Percentiles rank a stretch among this genome's conserved stretches.
Conservation (phyloP, 2,888 invertebrate genomes). For the Operophtera brumata region DNA sequence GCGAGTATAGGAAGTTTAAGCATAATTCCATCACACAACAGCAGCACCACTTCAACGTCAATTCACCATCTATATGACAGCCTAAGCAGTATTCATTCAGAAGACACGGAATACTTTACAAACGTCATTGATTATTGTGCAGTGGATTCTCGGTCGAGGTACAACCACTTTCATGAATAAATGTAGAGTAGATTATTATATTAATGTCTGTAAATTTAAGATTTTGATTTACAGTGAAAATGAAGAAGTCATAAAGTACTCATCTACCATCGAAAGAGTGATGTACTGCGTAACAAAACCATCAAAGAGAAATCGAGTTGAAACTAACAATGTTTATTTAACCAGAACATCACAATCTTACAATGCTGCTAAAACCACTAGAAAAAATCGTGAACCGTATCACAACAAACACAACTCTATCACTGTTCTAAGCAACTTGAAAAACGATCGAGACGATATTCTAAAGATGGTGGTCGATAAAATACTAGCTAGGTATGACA, state of each 20-base stretch:
- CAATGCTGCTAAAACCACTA: neutral
- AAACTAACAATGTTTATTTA: slow-evolving; percentile 12
- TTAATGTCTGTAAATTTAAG: neutral
- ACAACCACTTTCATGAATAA: neutral
- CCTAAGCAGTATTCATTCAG: slow-evolving; percentile 12
- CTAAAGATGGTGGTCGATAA: slow-evolving; percentile 39
- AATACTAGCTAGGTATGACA: slow-evolving; percentile 34
- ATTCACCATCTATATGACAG: slow-evolving; percentile 33
- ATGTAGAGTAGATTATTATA: neutral
- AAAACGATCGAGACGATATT: slow-evolving; percentile 35
- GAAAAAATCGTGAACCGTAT: neutral
- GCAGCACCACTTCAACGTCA: slow-evolving; percentile 32
- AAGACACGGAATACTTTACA: slow-evolving; percentile 28
- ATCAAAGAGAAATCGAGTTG: slow-evolving; percentile 10
- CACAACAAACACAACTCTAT: slow-evolving; percentile 23
- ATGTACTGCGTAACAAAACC: slow-evolving; percentile 1
- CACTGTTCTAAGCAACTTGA: slow-evolving; percentile 37
- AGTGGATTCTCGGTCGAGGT: slow-evolving; percentile 27
- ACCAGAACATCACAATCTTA: slow-evolving; percentile 29
- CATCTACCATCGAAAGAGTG: neutral
- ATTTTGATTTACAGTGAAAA: slow-evolving; percentile 18
- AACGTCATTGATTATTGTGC: slow-evolving; percentile 25
- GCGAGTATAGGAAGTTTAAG: slow-evolving; percentile 36
- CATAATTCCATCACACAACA: slow-evolving; percentile 39
- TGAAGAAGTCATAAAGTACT: neutral